Percentiles rank a stretch among this genome's conserved stretches.
phyloP scores from a whole-genome alignment of 2,113 vertebrate genomes.

The Spheniscus mendiculus region DNA sequence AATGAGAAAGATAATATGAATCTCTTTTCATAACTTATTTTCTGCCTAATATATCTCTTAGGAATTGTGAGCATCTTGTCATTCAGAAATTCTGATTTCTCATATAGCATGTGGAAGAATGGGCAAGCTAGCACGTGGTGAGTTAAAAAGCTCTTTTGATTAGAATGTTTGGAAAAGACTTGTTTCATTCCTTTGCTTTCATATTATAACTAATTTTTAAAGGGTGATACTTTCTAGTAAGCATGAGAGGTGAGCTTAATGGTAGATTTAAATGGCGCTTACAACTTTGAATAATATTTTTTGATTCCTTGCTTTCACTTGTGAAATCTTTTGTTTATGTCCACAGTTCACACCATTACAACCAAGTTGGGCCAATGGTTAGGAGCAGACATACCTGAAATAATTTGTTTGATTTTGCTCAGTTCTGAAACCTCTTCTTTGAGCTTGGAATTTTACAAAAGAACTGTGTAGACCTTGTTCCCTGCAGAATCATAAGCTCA shows the following conservation, averaged over 20 bases:
- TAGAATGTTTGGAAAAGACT: neutral
- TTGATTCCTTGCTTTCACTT: neutral
- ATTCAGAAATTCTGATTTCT: slow-evolving; percentile 75
- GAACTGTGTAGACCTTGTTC: neutral
- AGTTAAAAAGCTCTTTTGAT: slow-evolving; percentile 6
- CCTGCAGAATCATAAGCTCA: neutral
- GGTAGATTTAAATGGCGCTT: neutral
- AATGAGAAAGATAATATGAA: neutral
- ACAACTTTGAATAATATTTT: neutral
- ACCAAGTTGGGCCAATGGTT: neutral
- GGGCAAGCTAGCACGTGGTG: slow-evolving; percentile 84
- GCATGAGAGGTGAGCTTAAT: neutral
- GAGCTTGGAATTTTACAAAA: neutral
- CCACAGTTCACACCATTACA: neutral
- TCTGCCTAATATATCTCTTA: slow-evolving; percentile 40
- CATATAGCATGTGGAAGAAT: slow-evolving; percentile 86
- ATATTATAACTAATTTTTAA: neutral
- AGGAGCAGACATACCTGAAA: neutral
- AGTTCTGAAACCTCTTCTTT: neutral
- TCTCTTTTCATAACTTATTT: neutral
- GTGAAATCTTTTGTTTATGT: neutral
- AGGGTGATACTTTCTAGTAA: neutral
- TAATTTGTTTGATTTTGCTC: neutral
- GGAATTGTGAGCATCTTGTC: slow-evolving; percentile 83
- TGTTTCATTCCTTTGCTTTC: neutral